Conservation (phyloP, 2,888 invertebrate genomes). For the Hydroisotoma schaefferi region DNA sequence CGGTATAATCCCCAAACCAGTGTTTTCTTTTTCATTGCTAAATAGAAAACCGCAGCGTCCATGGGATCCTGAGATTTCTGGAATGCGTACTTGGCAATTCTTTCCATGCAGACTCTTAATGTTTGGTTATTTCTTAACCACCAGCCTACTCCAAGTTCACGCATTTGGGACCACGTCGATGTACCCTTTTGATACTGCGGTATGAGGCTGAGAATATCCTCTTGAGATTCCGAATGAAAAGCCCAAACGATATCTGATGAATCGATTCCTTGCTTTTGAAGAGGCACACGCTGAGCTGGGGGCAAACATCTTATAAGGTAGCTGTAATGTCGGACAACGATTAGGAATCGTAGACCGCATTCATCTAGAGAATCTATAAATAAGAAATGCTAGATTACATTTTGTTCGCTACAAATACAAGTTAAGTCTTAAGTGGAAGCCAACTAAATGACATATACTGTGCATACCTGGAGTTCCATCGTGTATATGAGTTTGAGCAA, state of each 20-base stretch:
- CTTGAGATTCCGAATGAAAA: conserved; percentile 96
- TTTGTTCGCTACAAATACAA: too few relatives aligned
- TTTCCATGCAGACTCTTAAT: conserved; percentile 80
- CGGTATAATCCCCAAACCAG: conserved; percentile 92
- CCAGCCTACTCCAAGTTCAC: conserved; percentile 95
- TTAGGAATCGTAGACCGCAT: conserved; percentile 90
- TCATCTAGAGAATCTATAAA: conserved; percentile 80
- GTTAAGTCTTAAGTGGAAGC: too few relatives aligned
- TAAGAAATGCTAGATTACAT: neutral
- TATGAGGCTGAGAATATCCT: conserved; percentile 83
- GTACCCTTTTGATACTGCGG: conserved; percentile 82
- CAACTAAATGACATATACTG: too few relatives aligned
- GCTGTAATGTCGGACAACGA: conserved; percentile 97
- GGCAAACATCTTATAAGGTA: conserved; percentile 92
- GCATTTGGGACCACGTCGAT: conserved; percentile 83
- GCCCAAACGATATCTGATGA: conserved; percentile 97
- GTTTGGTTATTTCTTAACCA: conserved; percentile 85
- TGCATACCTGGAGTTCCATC: conserved; percentile 47
- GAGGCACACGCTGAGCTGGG: conserved; percentile 75
- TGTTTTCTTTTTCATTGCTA: conserved; percentile 97
- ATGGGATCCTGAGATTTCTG: conserved; percentile 67
- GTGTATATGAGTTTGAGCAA: conserved; percentile 42
- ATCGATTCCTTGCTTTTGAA: conserved; percentile 81
- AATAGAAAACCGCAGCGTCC: conserved; percentile 94
- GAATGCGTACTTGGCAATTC: conserved; percentile 53